A percentile compares a stretch with the other conserved stretches of the same genome.
Conservation (phyloP, 2,888 invertebrate genomes). For the Andrena praecox region DNA sequence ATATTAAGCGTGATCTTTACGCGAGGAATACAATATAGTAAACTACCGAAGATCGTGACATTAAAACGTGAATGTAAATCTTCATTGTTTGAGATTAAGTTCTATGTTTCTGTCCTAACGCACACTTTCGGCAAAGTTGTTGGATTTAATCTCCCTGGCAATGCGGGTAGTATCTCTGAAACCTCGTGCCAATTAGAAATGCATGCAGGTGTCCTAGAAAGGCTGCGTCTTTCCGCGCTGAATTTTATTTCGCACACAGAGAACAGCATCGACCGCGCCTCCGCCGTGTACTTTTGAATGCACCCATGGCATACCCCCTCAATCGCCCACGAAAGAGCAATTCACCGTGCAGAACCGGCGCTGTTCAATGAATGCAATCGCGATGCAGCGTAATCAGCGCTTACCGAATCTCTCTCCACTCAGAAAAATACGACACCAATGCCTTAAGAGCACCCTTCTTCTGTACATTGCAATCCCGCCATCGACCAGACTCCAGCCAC, state of each 20-base stretch:
- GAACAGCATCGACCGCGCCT: conserved; percentile 60
- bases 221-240: conserved; percentile 17
- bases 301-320: conserved; percentile 16
- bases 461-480: no score
- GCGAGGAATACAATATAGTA: no score
- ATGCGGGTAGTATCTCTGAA: no score
- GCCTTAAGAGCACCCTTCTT: no score
- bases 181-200: no score
- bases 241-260: conserved; percentile 27
- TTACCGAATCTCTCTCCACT: neutral
- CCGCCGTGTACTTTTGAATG: conserved; percentile 73
- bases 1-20: neutral
- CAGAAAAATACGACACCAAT: neutral
- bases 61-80: no score
- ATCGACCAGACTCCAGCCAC: no score
- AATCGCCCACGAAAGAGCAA: conserved; percentile 32
- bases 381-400: neutral
- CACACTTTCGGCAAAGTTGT: no score
- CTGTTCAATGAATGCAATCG: neutral
- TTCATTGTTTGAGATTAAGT: no score
- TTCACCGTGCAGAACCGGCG: neutral
- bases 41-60: no score
- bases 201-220: neutral
- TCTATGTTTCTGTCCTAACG: no score
- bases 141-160: no score